Conservation (phyloP, 2,888 invertebrate species). For the Unio pictorum region DNA sequence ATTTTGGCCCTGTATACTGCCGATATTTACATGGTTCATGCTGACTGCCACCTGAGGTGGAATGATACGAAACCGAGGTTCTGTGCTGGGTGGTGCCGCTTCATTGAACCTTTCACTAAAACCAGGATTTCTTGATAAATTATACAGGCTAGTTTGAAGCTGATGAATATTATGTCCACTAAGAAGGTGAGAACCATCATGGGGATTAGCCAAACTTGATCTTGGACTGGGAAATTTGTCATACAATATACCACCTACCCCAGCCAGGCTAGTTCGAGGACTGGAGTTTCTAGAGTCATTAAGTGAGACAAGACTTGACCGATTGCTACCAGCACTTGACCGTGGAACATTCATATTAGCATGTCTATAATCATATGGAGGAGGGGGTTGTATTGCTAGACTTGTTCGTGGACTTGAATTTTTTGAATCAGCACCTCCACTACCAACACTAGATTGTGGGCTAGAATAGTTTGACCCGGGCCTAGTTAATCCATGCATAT, state of each 20-base stretch:
- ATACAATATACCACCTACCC: conserved; percentile 54
- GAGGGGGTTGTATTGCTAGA: conserved; percentile 51
- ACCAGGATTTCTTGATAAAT: conserved; percentile 14
- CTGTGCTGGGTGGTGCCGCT: conserved; percentile 52
- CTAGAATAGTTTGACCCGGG: conserved; percentile 55
- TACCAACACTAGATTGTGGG: conserved; percentile 68
- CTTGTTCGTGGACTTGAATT: conserved; percentile 63
- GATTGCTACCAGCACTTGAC: conserved; percentile 57
- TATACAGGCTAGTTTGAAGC: conserved; percentile 29
- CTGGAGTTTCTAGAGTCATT: conserved; percentile 38
- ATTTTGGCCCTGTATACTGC: conserved; percentile 16
- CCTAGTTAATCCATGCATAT: conserved; percentile 18
- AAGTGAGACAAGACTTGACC: conserved; percentile 56
- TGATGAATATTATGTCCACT: conserved; percentile 29
- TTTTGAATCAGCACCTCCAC: conserved; percentile 60
- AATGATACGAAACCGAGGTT: conserved; percentile 47
- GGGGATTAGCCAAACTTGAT: conserved; percentile 66
- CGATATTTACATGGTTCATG: conserved; percentile 20
- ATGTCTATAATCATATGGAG: conserved; percentile 54
- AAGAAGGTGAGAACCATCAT: conserved; percentile 39
- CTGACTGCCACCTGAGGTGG: conserved; percentile 42
- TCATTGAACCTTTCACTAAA: conserved; percentile 58
- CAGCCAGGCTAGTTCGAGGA: conserved; percentile 67
- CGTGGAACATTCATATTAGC: conserved; percentile 46
- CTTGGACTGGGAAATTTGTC: conserved; percentile 71